Conservation (phyloP, 2,797 vertebrate species). For the Cyprinella venusta region DNA sequence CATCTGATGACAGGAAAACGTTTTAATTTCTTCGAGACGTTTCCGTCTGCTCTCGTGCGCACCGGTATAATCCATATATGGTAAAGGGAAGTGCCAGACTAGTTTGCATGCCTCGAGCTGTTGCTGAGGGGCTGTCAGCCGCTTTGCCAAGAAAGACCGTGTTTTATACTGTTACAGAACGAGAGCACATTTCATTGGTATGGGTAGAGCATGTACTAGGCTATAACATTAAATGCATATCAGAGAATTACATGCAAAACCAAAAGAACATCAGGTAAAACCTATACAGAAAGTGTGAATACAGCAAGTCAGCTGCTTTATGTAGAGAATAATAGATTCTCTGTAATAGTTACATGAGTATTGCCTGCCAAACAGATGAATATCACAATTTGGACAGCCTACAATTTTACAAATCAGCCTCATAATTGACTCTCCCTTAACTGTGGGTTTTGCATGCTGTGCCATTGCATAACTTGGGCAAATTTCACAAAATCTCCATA, state of each 20-base stretch:
- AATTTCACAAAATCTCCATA: constrained; percentile 20
- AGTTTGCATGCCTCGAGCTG: constrained; percentile 69
- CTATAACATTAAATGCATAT: not conserved
- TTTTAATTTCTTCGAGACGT: constrained; percentile 69
- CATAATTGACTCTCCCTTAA: constrained; percentile 23
- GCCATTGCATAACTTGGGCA: constrained; percentile 28
- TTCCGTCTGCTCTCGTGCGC: constrained; percentile 65
- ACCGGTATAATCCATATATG: constrained; percentile 76
- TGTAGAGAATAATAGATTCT: not conserved
- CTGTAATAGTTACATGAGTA: not conserved
- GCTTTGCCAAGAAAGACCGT: constrained; percentile 42
- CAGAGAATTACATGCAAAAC: not conserved
- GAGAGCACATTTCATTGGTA: not conserved
- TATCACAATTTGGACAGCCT: constrained; percentile 29
- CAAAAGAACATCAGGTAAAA: not conserved
- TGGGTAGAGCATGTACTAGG: not conserved
- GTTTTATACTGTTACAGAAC: constrained; percentile 5
- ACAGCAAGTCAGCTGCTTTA: constrained; percentile 11
- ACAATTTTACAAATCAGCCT: constrained; percentile 20
- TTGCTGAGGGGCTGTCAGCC: constrained; percentile 76
- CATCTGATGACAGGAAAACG: constrained; percentile 67
- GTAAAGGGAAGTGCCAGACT: constrained; percentile 74
- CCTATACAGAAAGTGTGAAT: constrained; percentile 1
- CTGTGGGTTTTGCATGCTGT: constrained; percentile 4
- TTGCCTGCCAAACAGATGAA: constrained; percentile 47